Evolutionary conservation across 2,888 invertebrate species (phyloP), one percentile per base, ranked within the genome.

Genomic region (Ophioninae sp.): DNA sequence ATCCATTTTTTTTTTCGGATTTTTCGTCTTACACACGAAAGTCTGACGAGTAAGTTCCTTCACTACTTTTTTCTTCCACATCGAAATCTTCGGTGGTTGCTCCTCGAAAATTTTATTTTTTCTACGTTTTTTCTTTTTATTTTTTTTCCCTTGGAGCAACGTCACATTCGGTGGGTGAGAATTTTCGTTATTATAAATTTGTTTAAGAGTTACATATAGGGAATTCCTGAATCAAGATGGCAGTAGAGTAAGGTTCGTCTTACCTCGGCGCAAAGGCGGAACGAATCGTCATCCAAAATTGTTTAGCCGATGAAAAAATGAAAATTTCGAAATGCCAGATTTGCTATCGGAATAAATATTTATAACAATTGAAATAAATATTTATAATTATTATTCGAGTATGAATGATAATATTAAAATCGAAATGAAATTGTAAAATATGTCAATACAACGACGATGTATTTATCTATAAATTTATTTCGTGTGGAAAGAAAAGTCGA

Each of bases 181-280:
- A 72, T 75, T 59, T 76, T 78, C 83, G 82, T 68, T 75, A 83
- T 85, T 82, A 84, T 75, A 87, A 85, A 87, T 87, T 51, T 30
- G 1, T 77, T 83, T 84, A 84, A 79, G 85, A 37, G 8, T 78
- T 23, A 64, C 56, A 64, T 64, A 39, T 56, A 20, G 39, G 68
- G 22, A 51, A 78, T 76, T 87, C 84, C 87, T 88, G 87, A 88
- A 87, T 87, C 86, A 88, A 88, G 83, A 86, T 91, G 91, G 90
- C 91, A 90, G 91, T 91, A 88, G 88, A 88, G 87, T 87, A 87
- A 85, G 85, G 82, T 83, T 85, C 84, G 85, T 86, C 79, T 76
- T 81, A 87, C 82, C 85, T 87, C 79, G 80, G 61, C 79, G 84
- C 85, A 85, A 88, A 64, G 78, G 84, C 84, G 81, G 65, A 82